Conservation (phyloP, 2,113 vertebrate genomes). For the Thinocorus orbignyianus region DNA sequence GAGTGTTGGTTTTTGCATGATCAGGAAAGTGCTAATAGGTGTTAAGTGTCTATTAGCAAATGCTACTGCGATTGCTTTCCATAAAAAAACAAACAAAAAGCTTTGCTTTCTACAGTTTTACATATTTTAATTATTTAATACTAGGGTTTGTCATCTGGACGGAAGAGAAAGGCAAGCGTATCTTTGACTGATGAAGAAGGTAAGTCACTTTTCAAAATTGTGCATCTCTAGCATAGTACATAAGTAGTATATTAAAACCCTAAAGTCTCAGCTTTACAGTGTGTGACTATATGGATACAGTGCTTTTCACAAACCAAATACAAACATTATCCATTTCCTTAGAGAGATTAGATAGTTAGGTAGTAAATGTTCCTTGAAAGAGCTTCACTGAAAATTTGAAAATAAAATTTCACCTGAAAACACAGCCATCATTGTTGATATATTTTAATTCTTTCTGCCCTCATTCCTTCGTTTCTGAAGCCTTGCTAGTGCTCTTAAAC, state of each 20-base stretch:
- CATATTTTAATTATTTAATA: constrained; percentile 31
- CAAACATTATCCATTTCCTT: neutral
- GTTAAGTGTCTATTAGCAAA: neutral
- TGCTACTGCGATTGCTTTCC: neutral
- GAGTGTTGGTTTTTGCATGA: neutral
- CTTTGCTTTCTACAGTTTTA: neutral
- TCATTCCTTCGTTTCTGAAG: neutral
- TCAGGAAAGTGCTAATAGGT: neutral
- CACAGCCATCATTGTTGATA: neutral
- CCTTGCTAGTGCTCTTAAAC: neutral
- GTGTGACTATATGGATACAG: neutral
- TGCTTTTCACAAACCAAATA: neutral
- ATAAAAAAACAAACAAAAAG: neutral
- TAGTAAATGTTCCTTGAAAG: neutral
- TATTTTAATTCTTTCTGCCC: neutral
- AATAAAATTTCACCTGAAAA: neutral
- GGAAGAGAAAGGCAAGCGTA: constrained; percentile 83
- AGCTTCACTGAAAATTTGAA: neutral
- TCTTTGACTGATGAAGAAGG: constrained; percentile 80
- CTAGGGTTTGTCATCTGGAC: constrained; percentile 73
- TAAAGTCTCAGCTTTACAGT: neutral
- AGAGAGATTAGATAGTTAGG: neutral
- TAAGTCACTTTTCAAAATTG: neutral
- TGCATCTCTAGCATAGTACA: rapidly evolving
- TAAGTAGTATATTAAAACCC: neutral